phyloP scores from a whole-genome alignment of 2,888 invertebrate species.

The Sepioteuthis lessoniana region DNA sequence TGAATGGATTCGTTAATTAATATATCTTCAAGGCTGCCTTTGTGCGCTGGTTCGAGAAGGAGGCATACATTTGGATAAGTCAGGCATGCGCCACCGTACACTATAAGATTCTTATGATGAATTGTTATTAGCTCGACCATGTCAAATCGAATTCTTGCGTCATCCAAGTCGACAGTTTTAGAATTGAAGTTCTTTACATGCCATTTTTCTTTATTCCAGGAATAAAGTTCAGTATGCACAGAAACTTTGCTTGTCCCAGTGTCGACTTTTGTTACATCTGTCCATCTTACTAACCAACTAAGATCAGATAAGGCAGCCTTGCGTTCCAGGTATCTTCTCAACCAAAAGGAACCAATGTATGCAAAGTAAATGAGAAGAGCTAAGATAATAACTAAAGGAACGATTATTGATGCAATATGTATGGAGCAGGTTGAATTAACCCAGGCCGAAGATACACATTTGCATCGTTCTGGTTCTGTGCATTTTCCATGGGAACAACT shows the following conservation, averaged over 20 bases:
- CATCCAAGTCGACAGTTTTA: too few relatives aligned
- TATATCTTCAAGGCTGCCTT: constrained; percentile 66
- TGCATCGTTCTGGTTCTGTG: constrained; percentile 57
- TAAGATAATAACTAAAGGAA: constrained; percentile 52
- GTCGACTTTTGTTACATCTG: constrained; percentile 58
- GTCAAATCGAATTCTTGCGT: too few relatives aligned
- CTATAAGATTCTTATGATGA: too few relatives aligned
- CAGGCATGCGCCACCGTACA: too few relatives aligned
- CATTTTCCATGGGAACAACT: constrained; percentile 57
- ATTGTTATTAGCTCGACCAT: too few relatives aligned
- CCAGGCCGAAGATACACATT: constrained; percentile 53
- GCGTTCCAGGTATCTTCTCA: background rate
- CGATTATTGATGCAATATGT: constrained; percentile 53
- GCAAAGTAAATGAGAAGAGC: constrained; percentile 49
- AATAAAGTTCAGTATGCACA: constrained; percentile 49
- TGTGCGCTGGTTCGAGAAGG: too few relatives aligned
- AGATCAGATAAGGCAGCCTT: constrained; percentile 56
- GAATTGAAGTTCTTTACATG: too few relatives aligned
- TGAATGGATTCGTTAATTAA: constrained; percentile 63
- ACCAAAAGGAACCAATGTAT: constrained; percentile 52
- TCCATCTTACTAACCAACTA: constrained; percentile 60
- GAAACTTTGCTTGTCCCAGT: constrained; percentile 54
- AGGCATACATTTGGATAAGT: too few relatives aligned
- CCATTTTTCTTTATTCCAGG: too few relatives aligned
- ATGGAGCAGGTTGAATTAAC: constrained; percentile 53